Conservation (phyloP, 2,113 vertebrate species). For the Daphoenositta chrysoptera region DNA sequence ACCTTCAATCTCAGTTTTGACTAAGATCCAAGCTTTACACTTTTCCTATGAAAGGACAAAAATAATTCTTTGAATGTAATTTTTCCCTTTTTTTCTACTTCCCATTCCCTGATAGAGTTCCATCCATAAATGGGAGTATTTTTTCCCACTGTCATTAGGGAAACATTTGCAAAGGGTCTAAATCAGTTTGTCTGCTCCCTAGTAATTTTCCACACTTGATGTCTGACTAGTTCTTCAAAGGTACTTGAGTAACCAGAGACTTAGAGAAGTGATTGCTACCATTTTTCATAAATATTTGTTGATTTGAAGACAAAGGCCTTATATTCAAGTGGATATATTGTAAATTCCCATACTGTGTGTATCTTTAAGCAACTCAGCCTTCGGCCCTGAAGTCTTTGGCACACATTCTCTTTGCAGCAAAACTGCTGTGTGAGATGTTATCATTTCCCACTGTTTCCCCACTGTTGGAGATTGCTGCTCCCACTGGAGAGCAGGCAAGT, state of each 20-base stretch:
- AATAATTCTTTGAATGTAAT: not conserved
- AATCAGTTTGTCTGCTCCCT: not conserved
- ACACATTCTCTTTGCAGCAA: not conserved
- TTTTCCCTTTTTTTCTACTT: not conserved
- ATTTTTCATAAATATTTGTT: not conserved
- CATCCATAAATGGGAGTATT: not conserved
- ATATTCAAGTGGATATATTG: not conserved
- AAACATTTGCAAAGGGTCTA: not conserved
- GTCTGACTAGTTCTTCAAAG: not conserved
- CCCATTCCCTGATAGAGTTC: not conserved
- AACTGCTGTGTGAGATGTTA: not conserved
- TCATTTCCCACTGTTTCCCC: not conserved
- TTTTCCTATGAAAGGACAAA: not conserved
- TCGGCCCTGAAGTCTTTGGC: not conserved
- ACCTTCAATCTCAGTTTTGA: not conserved
- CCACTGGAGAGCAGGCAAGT: not conserved
- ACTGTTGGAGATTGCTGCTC: not conserved
- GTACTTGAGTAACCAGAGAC: not conserved
- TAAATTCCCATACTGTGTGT: not conserved
- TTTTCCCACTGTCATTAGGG: not conserved
- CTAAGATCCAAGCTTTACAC: not conserved
- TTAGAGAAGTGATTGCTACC: not conserved
- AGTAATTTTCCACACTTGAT: not conserved
- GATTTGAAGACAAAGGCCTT: not conserved
- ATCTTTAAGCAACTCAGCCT: not conserved